Evolutionary conservation across 2,888 invertebrate species (phyloP), one percentile per base, ranked within the genome.

Genomic region (Caenorhabditis zanzibari): DNA sequence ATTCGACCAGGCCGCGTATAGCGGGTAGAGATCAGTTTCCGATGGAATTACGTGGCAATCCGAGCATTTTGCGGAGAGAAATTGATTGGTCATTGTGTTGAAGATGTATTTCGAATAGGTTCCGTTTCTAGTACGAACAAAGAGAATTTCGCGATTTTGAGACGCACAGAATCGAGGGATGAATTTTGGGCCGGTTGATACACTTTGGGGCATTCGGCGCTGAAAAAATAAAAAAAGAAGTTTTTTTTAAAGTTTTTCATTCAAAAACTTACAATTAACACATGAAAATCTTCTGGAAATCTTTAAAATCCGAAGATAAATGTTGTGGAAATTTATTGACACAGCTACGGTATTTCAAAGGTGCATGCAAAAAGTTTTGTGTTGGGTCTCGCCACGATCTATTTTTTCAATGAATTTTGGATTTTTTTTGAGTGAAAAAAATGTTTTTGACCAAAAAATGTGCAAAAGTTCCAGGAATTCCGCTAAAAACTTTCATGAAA

Each of bases 1-100:
- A 26, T 73, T 59, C 38, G 61, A 72, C 73, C 73, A 73, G 16
- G 38, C 61, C 5, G 73, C 32, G 49, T 73, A 73, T 0, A 73
- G 24, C 6, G 73, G 73, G 9, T 35, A 10, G 0, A 73, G 52
- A 28, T 73, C 47, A 1, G 19, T 24, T 52, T 73, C 73, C 14
- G 35, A 24, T 2, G 61, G 22, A 16, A 35, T 28, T 4, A 63
- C 26, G 24, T 16, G 52, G 24, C 73, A 73, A 35, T 61, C 59
- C 2, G 32, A 19, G 47, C 73, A 73, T 5, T 14, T 32, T 19
- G 44, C 52, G 14, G 35, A 5, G 10, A 22, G n/a, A 52, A 73
- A 73, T 16, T 38, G 24, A 35, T 35, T 26, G n/a, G 41, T 63
- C 14, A 24, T 24, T 4, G 41, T 14, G 41, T 63, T 26, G n/a